These are phyloP conservation scores for Ganaspis brasiliensis DNA, from an alignment of 2,888 invertebrate genomes.

Conservation along the genomic window DNA sequence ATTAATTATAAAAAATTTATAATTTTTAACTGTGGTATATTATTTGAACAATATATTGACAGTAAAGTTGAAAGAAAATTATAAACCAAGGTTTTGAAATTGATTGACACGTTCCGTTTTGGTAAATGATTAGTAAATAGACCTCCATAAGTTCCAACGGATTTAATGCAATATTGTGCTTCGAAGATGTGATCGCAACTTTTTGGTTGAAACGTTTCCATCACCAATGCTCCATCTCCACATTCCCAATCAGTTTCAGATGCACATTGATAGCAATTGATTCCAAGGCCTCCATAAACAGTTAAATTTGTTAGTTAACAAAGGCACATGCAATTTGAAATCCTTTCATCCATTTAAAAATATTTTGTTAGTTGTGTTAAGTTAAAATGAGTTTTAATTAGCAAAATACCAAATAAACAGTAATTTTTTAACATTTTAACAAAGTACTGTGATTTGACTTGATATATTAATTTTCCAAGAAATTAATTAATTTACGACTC, in stretches of 20 bases:
- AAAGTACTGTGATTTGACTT: too few species aligned
- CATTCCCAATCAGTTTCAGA: conserved; percentile 83
- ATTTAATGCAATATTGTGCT: conserved; percentile 93
- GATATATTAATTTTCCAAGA: too few species aligned
- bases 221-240: conserved; percentile 86
- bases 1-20: too few species aligned
- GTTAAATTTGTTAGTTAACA: conserved; percentile 46
- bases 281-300: conserved; percentile 69
- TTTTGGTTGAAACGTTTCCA: conserved; percentile 83
- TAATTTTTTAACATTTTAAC: too few species aligned
- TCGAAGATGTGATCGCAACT: conserved; percentile 89
- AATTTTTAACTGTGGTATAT: too few species aligned
- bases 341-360: background rate
- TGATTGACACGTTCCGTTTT: conserved; percentile 21
- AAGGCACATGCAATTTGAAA: conserved; percentile 40
- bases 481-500: too few species aligned
- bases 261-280: conserved; percentile 91
- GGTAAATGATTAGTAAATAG: conserved; percentile 53
- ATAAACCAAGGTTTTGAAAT: too few species aligned
- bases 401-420: too few species aligned
- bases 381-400: too few species aligned
- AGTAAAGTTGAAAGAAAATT: too few species aligned
- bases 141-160: conserved; percentile 79
- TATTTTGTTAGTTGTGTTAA: background rate
- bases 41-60: too few species aligned